Conservation (phyloP, 1,140 invertebrate genomes). For the Camponotus pennsylvanicus region DNA sequence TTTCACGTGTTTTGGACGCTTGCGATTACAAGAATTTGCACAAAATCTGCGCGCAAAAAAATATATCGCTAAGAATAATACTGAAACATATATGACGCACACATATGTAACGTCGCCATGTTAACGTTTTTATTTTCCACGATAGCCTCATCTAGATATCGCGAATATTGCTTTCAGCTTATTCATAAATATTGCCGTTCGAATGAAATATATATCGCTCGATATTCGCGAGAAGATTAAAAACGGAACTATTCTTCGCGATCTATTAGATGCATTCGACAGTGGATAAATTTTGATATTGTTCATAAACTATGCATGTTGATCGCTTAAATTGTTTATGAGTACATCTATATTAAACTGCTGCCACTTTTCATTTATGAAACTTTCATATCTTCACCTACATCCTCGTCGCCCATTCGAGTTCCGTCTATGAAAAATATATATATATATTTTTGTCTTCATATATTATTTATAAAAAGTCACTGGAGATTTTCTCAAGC, state of each 20-base stretch:
- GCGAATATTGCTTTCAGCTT: not conserved
- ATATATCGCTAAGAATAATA: not conserved
- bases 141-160: not conserved
- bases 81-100: not conserved
- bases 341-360: constrained; percentile 18
- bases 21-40: constrained; percentile 30
- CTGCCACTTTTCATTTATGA: constrained; percentile 33
- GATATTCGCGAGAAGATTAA: constrained; percentile 15
- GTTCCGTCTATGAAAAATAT: constrained; percentile 28
- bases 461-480: constrained; percentile 27
- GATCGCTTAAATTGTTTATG: constrained; percentile 33
- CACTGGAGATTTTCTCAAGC: constrained; percentile 33
- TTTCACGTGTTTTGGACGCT: constrained; percentile 36
- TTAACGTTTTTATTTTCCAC: not conserved
- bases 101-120: not conserved
- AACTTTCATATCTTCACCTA: constrained; percentile 38
- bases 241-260: not conserved
- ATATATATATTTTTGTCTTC: not conserved
- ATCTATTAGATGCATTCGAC: not conserved
- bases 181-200: too few species aligned
- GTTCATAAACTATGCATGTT: too few species aligned
- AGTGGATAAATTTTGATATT: constrained; percentile 2
- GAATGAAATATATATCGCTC: not conserved
- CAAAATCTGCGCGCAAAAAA: not conserved
- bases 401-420: constrained; percentile 12